Percentiles rank a stretch among this genome's conserved stretches.
Conservation (phyloP, 2,113 vertebrate species). For the Nipponia nippon region DNA sequence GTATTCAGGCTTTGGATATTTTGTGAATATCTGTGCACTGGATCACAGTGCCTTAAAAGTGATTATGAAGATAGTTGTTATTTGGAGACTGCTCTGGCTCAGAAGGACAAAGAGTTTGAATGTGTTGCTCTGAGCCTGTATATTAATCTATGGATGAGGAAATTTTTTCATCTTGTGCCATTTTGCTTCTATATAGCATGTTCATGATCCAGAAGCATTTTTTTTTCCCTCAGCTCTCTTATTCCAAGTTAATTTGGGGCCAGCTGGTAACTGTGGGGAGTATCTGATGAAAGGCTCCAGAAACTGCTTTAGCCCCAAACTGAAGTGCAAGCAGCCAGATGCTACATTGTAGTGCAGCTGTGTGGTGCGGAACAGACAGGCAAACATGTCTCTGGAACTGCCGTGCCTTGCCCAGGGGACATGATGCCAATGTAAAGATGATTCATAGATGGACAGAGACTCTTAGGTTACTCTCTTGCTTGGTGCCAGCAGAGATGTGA, state of each 20-base stretch:
- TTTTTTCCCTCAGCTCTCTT: background rate
- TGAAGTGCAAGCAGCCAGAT: background rate
- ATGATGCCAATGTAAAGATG: background rate
- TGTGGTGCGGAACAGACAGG: background rate
- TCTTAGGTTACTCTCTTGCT: background rate
- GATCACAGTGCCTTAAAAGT: background rate
- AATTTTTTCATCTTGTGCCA: background rate
- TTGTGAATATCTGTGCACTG: background rate
- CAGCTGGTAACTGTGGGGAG: background rate
- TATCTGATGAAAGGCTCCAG: background rate
- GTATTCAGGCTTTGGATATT: background rate
- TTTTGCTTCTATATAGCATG: background rate
- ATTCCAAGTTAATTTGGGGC: background rate
- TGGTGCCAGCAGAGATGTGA: background rate
- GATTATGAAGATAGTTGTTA: background rate
- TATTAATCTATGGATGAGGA: background rate
- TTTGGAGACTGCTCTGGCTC: background rate
- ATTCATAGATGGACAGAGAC: background rate
- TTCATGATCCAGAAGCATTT: background rate
- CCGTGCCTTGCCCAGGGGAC: background rate
- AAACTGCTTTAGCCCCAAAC: background rate
- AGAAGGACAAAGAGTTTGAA: background rate
- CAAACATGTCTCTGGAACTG: background rate
- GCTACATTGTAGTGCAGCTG: background rate
- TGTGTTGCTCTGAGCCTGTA: background rate